phyloP scores from a whole-genome alignment of 2,888 invertebrate species.

The Nudaria mundana region DNA sequence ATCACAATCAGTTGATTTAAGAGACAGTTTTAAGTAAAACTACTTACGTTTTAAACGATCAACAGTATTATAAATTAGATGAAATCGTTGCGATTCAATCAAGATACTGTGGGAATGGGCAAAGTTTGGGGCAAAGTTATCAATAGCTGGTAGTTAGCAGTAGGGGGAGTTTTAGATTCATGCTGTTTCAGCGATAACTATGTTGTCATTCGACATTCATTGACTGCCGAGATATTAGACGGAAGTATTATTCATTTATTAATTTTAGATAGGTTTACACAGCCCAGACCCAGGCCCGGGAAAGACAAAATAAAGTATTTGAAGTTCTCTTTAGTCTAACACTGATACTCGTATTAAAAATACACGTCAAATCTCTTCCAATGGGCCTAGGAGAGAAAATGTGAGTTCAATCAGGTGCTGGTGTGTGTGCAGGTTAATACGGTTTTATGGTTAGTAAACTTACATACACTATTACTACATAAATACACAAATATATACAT shows the following conservation, averaged over 20 bases:
- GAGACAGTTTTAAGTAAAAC: slow-evolving; percentile 9
- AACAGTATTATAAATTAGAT: slow-evolving; percentile 32
- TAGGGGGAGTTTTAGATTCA: background rate
- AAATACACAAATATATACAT: too few species aligned
- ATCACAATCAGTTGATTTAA: slow-evolving; percentile 11
- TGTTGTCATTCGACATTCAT: slow-evolving; percentile 2
- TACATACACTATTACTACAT: too few species aligned
- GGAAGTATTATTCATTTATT: too few species aligned
- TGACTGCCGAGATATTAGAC: background rate
- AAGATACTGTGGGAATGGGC: slow-evolving; percentile 22
- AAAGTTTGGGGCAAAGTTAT: slow-evolving; percentile 17
- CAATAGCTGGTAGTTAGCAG: slow-evolving; percentile 7
- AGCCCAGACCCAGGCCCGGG: too few species aligned
- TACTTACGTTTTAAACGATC: slow-evolving; percentile 28
- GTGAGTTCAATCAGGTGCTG: too few species aligned
- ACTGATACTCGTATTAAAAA: background rate
- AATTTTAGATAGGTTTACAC: too few species aligned
- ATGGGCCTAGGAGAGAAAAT: too few species aligned
- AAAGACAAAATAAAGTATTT: too few species aligned
- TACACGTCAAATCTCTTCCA: background rate
- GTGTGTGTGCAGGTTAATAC: too few species aligned
- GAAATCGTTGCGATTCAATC: slow-evolving; percentile 28
- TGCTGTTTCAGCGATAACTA: slow-evolving; percentile 1
- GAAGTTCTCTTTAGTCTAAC: background rate
- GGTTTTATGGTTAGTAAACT: too few species aligned